A percentile compares a stretch with the other conserved stretches of the same genome.
These are phyloP conservation scores for Drosophila histrio DNA, from an alignment of 2,888 invertebrate genomes.

Conservation along the genomic window DNA sequence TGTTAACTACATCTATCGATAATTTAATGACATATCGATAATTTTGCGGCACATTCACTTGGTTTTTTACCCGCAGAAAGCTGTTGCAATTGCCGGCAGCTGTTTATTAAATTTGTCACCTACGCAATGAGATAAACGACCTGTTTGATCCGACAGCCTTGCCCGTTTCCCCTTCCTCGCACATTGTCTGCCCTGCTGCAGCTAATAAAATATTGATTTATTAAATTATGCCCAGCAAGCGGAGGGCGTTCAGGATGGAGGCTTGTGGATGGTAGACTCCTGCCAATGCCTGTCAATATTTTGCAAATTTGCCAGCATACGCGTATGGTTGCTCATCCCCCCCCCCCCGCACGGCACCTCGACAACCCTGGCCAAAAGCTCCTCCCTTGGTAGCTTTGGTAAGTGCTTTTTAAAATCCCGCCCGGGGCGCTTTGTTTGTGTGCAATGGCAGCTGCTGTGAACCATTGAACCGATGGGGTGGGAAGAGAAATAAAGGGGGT, in stretches of 20 bases:
- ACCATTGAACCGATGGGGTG: slow-evolving; percentile 21
- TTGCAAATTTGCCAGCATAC: slow-evolving; percentile 65
- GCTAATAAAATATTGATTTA: slow-evolving; percentile 80
- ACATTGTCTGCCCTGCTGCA: slow-evolving; percentile 20
- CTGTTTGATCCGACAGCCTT: slow-evolving; percentile 29
- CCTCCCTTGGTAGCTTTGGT: slow-evolving; percentile 55
- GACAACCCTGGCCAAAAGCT: slow-evolving; percentile 18
- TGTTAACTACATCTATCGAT: neutral
- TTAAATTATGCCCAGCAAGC: slow-evolving; percentile 64
- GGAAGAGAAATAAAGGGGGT: neutral
- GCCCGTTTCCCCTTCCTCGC: neutral
- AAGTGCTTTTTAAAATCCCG: slow-evolving; percentile 78
- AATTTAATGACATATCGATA: neutral
- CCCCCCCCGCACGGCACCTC: neutral
- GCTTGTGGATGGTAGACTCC: neutral
- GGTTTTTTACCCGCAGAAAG: neutral
- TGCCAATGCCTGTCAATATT: slow-evolving; percentile 69
- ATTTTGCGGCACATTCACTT: neutral
- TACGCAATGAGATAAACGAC: slow-evolving; percentile 32
- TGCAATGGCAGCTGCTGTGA: slow-evolving; percentile 62
- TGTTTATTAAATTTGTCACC: slow-evolving; percentile 47
- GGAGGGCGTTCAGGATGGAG: neutral
- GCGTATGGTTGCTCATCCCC: slow-evolving; percentile 5
- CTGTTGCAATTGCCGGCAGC: slow-evolving; percentile 18
- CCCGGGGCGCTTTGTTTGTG: slow-evolving; percentile 71